A percentile compares a stretch with the other conserved stretches of the same genome.
phyloP scores from a whole-genome alignment of 2,888 invertebrate species.

The Euclidia mi region DNA sequence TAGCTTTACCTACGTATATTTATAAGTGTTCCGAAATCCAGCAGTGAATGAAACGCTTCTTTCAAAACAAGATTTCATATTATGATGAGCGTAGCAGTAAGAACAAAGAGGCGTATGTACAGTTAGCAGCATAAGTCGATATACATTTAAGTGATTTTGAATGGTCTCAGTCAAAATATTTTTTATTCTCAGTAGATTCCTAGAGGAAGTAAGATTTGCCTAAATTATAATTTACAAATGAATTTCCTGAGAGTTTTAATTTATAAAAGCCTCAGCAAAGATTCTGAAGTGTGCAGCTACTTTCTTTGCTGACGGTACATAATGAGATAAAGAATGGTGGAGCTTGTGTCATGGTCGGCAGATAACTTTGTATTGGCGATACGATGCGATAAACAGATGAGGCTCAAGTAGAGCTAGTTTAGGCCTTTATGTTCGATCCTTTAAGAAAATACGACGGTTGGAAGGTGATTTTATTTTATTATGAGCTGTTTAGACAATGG shows the following conservation, averaged over 20 bases:
- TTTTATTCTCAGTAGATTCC: no score
- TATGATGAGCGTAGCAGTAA: constrained; percentile 30
- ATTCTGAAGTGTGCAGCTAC: no score
- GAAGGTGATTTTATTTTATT: no score
- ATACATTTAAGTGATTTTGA: no score
- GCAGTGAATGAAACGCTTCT: constrained; percentile 33
- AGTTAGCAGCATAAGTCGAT: no score
- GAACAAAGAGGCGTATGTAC: constrained; percentile 35
- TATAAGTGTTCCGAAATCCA: constrained; percentile 15
- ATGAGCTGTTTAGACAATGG: no score
- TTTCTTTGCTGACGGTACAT: no score
- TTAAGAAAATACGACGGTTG: background rate
- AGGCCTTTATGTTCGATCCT: constrained; percentile 10
- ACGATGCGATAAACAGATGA: constrained; percentile 54
- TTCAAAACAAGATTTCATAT: constrained; percentile 37
- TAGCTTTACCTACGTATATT: constrained; percentile 9
- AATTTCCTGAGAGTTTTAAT: no score
- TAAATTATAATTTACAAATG: no score
- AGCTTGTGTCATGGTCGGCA: constrained; percentile 46
- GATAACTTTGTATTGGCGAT: constrained; percentile 51
- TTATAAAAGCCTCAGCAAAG: no score
- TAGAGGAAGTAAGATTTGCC: no score
- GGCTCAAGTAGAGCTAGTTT: constrained; percentile 20
- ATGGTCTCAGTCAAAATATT: no score
- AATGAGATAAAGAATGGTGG: constrained; percentile 35